A percentile compares a stretch with the other conserved stretches of the same genome.
These are phyloP conservation scores for Phrynocephalus versicolor DNA, from an alignment of 2,113 vertebrate genomes.

Conservation along the genomic window DNA sequence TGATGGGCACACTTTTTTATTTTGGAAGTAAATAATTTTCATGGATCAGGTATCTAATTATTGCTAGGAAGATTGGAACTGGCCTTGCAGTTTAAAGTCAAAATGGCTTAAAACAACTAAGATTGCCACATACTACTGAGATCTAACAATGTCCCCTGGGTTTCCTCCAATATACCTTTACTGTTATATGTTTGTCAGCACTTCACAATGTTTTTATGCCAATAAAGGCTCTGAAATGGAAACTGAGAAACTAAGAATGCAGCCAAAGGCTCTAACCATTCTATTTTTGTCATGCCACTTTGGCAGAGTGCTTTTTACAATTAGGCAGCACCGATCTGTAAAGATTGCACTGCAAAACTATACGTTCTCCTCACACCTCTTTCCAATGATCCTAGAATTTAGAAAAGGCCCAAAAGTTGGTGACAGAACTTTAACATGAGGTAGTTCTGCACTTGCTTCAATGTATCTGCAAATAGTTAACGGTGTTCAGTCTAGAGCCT, in stretches of 20 bases:
- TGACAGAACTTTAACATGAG: not conserved
- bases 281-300: not conserved
- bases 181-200: too few species aligned
- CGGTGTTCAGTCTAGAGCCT: not conserved
- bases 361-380: not conserved
- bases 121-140: too few species aligned
- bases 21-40: not conserved
- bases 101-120: not conserved
- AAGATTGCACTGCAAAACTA: not conserved
- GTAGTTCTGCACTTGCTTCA: not conserved
- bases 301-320: not conserved
- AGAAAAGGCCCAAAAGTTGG: not conserved
- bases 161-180: too few species aligned
- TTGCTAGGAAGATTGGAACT: not conserved
- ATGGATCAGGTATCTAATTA: not conserved
- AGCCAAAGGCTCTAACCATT: not conserved
- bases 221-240: too few species aligned
- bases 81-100: not conserved
- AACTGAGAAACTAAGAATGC: too few species aligned
- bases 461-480: conserved; percentile 21
- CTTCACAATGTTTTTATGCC: too few species aligned
- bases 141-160: too few species aligned
- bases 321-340: not conserved
- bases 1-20: not conserved
- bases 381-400: not conserved